phyloP scores from a whole-genome alignment of 2,888 invertebrate genomes.

The Drosophila melanosoma region DNA sequence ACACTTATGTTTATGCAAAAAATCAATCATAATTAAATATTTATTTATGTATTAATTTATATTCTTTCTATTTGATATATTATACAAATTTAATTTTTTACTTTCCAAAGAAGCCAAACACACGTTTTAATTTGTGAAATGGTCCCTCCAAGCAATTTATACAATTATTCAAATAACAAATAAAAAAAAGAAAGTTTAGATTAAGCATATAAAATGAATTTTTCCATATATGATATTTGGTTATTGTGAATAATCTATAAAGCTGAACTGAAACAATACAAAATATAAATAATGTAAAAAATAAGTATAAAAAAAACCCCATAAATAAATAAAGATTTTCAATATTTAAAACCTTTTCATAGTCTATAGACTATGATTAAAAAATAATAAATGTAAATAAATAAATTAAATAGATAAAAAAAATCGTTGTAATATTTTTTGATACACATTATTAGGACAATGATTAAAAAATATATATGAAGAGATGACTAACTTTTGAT shows the following conservation, averaged over 20 bases:
- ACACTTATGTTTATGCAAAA: constrained; percentile 13
- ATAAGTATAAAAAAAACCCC: background rate
- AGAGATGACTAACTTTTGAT: background rate
- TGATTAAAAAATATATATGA: background rate
- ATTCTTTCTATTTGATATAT: background rate
- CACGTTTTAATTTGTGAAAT: no score
- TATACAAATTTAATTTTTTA: background rate
- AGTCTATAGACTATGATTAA: background rate
- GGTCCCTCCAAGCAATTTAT: background rate
- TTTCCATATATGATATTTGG: background rate
- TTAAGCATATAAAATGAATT: background rate
- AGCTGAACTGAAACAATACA: background rate
- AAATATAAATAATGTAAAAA: background rate
- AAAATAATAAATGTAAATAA: background rate
- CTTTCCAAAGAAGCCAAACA: no score
- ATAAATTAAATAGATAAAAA: background rate
- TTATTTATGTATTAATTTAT: background rate
- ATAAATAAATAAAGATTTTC: background rate
- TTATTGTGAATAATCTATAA: background rate
- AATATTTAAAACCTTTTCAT: background rate
- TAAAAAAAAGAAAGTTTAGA: background rate
- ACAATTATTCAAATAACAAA: background rate
- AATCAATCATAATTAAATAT: background rate
- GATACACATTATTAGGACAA: background rate
- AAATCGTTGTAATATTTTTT: background rate